Conservation (phyloP, 2,888 invertebrate species). For the Agrotis exclamationis region DNA sequence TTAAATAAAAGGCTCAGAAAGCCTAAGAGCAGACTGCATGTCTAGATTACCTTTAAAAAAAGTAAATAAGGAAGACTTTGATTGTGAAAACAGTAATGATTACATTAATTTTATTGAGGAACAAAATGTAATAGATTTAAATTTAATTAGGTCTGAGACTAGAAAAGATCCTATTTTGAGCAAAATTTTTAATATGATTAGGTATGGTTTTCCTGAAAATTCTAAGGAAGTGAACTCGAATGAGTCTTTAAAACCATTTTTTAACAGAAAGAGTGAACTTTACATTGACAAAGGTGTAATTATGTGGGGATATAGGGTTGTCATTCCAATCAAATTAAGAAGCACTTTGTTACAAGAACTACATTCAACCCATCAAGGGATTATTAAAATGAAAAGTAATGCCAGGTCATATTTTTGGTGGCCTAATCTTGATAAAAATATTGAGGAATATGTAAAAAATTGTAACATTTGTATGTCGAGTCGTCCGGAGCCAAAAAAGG, state of each 20-base stretch:
- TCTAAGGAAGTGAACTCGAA: neutral
- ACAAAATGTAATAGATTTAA: slow-evolving; percentile 3
- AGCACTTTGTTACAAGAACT: neutral
- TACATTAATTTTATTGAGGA: slow-evolving; percentile 1
- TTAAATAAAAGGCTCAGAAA: slow-evolving; percentile 1
- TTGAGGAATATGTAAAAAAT: slow-evolving; percentile 4
- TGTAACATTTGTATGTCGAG: slow-evolving; percentile 6
- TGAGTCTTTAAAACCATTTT: neutral
- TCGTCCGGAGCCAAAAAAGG: neutral
- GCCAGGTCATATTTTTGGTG: slow-evolving; percentile 14
- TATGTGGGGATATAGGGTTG: neutral
- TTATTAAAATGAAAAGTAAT: slow-evolving; percentile 15
- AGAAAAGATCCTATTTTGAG: neutral
- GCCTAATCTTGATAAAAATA: slow-evolving; percentile 7
- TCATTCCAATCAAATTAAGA: neutral
- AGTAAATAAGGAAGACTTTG: neutral
- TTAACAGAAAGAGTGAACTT: neutral
- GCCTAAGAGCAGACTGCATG: neutral
- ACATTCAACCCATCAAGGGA: neutral
- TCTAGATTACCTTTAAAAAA: neutral
- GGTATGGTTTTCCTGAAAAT: neutral
- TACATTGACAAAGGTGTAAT: neutral
- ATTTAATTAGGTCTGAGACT: neutral
- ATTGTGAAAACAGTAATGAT: neutral
- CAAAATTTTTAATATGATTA: neutral